Conservation (phyloP, 2,888 invertebrate genomes). For the Pharmacophagus antenor region DNA sequence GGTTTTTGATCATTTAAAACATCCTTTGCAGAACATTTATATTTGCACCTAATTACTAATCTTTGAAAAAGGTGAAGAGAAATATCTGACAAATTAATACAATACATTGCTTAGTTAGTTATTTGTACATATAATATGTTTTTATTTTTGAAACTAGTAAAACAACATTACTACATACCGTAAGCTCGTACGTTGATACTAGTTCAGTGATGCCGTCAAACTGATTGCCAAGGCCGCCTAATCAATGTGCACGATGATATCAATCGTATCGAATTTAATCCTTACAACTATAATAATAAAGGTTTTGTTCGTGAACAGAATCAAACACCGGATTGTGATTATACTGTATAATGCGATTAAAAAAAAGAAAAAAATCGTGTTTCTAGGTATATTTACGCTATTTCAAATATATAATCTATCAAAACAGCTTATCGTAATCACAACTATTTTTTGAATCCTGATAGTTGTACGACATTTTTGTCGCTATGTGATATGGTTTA, state of each 20-base stretch:
- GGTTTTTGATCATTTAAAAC: neutral
- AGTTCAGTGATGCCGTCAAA: constrained; percentile 42
- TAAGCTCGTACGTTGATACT: constrained; percentile 37
- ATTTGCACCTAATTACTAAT: neutral
- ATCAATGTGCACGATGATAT: constrained; percentile 27
- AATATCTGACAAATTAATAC: neutral
- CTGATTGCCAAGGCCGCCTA: constrained; percentile 41
- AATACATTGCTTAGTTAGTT: neutral
- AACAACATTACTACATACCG: constrained; percentile 8
- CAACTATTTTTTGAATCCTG: neutral
- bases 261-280: constrained; percentile 13
- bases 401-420: neutral
- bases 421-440: neutral
- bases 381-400: neutral
- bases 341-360: neutral
- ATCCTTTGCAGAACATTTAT: neutral
- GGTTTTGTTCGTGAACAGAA: neutral
- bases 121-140: neutral
- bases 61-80: neutral
- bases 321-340: neutral
- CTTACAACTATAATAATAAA: constrained; percentile 1
- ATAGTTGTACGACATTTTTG: neutral
- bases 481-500: neutral
- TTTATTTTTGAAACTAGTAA: neutral
- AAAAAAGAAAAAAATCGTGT: neutral